Percentiles rank a stretch among this genome's conserved stretches.
Evolutionary conservation across 2,888 invertebrate genomes (phyloP).

Genomic region (Caenorhabditis macrosperma): DNA sequence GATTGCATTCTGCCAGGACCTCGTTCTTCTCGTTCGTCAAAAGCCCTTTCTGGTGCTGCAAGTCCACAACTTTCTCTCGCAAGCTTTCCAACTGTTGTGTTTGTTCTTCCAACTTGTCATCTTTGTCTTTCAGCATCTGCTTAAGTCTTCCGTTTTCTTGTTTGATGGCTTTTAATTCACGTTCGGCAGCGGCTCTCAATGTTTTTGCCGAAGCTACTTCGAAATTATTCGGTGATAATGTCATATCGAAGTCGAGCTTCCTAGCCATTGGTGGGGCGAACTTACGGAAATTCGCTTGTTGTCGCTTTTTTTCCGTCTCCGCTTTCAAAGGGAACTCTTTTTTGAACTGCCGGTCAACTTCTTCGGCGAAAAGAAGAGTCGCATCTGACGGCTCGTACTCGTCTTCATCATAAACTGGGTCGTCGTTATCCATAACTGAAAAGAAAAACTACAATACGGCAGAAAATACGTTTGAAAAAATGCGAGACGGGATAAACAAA

Average conservation of each 20-base stretch:
- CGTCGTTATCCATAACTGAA: constrained; percentile 26
- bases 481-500: background rate
- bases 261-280: constrained; percentile 30
- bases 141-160: constrained; percentile 23
- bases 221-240: constrained; percentile 32
- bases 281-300: constrained; percentile 2
- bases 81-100: constrained; percentile 6
- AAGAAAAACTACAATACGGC: background rate
- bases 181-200: constrained; percentile 11
- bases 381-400: constrained; percentile 49
- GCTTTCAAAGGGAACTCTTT: constrained; percentile 55
- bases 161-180: constrained; percentile 1
- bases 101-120: constrained; percentile 18
- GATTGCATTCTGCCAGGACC: constrained; percentile 5
- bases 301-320: constrained; percentile 41
- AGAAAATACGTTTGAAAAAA: background rate
- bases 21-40: background rate
- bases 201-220: constrained; percentile 24
- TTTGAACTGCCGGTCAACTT: constrained; percentile 41
- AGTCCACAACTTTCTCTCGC: constrained; percentile 1
- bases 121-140: constrained; percentile 11
- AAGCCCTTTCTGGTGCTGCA: constrained; percentile 12
- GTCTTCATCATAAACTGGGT: constrained; percentile 30
- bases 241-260: constrained; percentile 53
- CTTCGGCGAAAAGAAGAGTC: constrained; percentile 43